These are phyloP conservation scores for Leucoptera coffeella DNA, from an alignment of 2,888 invertebrate species.

Conservation along the genomic window DNA sequence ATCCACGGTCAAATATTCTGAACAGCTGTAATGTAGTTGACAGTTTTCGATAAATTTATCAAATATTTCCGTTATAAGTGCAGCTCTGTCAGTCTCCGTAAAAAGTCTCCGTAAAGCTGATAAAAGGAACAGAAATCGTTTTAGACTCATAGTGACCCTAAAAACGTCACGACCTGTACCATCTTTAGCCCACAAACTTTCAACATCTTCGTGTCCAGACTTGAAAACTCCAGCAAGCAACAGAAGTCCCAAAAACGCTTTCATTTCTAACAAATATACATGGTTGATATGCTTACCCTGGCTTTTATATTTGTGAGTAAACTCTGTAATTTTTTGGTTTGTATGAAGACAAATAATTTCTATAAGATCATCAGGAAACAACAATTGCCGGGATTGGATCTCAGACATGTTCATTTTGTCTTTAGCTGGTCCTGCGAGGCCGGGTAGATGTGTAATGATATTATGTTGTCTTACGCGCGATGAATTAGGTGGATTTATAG, in stretches of 20 bases:
- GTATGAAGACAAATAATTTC: no score
- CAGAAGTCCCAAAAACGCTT: not conserved
- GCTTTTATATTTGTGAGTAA: no score
- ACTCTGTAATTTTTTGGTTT: no score
- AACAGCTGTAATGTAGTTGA: slow-evolving; percentile 5
- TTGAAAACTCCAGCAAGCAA: not conserved
- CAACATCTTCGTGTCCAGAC: not conserved
- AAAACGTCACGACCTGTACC: not conserved
- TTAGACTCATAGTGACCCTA: not conserved
- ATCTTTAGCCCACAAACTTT: not conserved
- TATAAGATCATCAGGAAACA: no score
- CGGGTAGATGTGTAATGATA: no score
- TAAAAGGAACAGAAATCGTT: slow-evolving; percentile 1
- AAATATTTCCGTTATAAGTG: slow-evolving; percentile 5
- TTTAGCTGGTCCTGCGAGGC: no score
- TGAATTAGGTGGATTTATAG: no score
- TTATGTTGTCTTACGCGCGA: no score
- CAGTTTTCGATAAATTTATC: slow-evolving; percentile 4
- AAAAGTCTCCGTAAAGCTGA: slow-evolving; percentile 2
- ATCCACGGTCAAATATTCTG: slow-evolving; percentile 5
- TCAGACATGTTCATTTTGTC: no score
- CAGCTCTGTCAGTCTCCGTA: slow-evolving; percentile 1
- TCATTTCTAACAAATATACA: no score
- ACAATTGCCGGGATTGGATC: no score
- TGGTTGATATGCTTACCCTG: no score